Conservation (phyloP, 2,888 invertebrate genomes). For the Heteropelma amictum region DNA sequence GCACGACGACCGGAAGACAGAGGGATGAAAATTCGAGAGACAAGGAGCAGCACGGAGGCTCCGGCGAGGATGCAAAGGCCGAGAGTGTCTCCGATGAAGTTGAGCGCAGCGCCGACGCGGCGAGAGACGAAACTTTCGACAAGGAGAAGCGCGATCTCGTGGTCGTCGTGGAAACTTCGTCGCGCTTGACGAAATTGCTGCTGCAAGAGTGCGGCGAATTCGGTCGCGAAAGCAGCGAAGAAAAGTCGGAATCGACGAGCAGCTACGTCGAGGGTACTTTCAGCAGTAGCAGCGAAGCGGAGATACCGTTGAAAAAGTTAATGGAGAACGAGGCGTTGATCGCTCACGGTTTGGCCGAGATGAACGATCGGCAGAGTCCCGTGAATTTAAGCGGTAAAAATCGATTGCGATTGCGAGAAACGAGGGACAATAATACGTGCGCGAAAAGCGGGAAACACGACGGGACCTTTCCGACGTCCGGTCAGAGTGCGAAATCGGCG, state of each 20-base stretch:
- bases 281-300: slow-evolving; percentile 60
- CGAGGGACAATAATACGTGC: not conserved
- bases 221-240: slow-evolving; percentile 61
- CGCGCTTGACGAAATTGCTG: slow-evolving; percentile 11
- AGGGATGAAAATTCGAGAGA: slow-evolving; percentile 35
- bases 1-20: not conserved
- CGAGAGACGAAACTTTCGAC: too few species aligned
- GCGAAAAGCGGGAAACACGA: not conserved
- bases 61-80: not conserved
- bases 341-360: too few species aligned
- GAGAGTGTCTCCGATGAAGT: too few species aligned
- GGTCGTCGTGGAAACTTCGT: slow-evolving; percentile 1
- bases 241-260: slow-evolving; percentile 64
- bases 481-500: slow-evolving; percentile 28
- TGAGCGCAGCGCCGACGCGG: too few species aligned
- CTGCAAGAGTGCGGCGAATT: slow-evolving; percentile 29
- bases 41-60: slow-evolving; percentile 32
- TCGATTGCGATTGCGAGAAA: slow-evolving; percentile 1
- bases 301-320: slow-evolving; percentile 54
- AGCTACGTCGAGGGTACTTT: slow-evolving; percentile 61
- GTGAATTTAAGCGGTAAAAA: not conserved
- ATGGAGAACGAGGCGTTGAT: too few species aligned
- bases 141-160: too few species aligned
- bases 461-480: too few species aligned
- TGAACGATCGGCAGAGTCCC: too few species aligned